These are phyloP conservation scores for Pantherophis guttatus DNA, from an alignment of 2,113 vertebrate genomes.

Conservation along the genomic window DNA sequence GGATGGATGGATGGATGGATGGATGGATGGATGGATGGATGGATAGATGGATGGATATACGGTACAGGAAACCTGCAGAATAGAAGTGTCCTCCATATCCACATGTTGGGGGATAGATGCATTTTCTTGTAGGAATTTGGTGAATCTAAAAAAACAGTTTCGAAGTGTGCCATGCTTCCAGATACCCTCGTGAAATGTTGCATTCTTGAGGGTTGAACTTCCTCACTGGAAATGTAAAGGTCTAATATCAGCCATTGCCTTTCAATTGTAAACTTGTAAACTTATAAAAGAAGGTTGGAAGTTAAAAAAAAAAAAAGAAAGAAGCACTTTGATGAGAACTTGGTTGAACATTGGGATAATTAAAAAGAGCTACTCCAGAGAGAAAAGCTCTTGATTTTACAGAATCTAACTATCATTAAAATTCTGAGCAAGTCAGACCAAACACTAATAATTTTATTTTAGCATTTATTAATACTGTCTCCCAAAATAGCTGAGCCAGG, in stretches of 20 bases:
- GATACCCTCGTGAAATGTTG: neutral
- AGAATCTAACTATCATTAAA: neutral
- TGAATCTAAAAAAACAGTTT: neutral
- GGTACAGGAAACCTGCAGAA: neutral
- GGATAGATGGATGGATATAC: too few species aligned
- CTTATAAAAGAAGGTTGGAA: neutral
- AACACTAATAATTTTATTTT: neutral
- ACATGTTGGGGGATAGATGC: neutral
- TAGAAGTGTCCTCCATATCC: too few species aligned
- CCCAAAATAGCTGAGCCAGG: neutral
- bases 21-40: too few species aligned
- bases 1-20: too few species aligned
- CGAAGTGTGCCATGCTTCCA: neutral
- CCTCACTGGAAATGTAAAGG: neutral
- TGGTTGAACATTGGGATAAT: neutral
- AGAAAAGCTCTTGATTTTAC: neutral
- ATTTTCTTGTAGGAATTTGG: neutral
- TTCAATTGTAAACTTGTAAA: too few species aligned
- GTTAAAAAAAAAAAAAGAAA: neutral
- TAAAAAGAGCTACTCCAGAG: neutral
- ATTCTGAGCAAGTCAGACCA: neutral
- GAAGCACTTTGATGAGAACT: neutral
- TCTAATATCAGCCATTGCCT: neutral
- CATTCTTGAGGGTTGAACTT: neutral
- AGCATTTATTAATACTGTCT: too few species aligned